Evolutionary conservation across 2,797 vertebrate genomes (phyloP), one percentile per base, ranked within the genome.

Genomic region (Schizothorax lantsangensis): DNA sequence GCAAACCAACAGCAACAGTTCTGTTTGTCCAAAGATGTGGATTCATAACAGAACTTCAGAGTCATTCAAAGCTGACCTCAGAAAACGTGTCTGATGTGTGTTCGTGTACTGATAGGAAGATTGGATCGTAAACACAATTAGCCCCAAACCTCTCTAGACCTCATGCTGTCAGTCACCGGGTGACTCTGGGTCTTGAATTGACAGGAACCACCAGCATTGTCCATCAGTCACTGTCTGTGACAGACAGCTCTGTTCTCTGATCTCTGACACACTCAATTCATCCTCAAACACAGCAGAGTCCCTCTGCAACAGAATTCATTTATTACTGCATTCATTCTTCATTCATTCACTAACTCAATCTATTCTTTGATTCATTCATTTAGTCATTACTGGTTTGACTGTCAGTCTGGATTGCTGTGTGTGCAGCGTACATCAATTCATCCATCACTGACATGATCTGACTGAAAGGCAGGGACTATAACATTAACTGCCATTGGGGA

Each of bases 191-290:
- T 79, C 81, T 85, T 30, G 30, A 36, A 78, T 45, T 86, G 85
- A 88, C 82, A 83, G 72, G 33, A 64, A 57, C 72, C 78, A 81
- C n/a, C 52, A 73, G 59, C 12, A 80, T 38, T 80, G 47, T 79
- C 85, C 71, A 89, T 90, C 80, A 66, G 88, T 90, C 90, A 90
- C 68, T 9, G 9, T 66, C 74, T 82, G 83, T 52, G 87, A 84
- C 84, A 64, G 88, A 86, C 85, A 69, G 81, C 84, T 66, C 84
- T 62, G 78, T 40, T 57, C 49, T 80, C 30, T 66, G 81, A 87
- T 80, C 86, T 75, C 69, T 69, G 77, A 85, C 62, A 78, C 84
- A 69, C 52, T 79, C 40, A 62, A 12, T 57, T 83, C 54, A 54
- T 79, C 54, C 45, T 17, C 17, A 17, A 23, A 74, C 59, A 38